These are phyloP conservation scores for Campopleginae sp. DNA, from an alignment of 2,888 invertebrate species.

Conservation along the genomic window DNA sequence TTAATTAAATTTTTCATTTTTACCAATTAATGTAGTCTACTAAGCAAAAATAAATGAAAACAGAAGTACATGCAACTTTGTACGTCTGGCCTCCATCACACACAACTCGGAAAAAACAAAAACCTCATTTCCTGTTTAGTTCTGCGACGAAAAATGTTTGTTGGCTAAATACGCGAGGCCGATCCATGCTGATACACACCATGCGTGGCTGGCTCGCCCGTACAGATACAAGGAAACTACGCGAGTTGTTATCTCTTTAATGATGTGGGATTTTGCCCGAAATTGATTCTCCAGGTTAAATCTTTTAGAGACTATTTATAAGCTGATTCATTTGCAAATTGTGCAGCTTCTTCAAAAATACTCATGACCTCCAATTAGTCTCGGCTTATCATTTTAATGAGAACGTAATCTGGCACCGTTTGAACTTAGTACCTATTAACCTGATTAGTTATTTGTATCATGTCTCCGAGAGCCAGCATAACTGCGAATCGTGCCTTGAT, in stretches of 20 bases:
- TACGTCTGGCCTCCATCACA: constrained; percentile 69
- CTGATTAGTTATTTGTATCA: not conserved
- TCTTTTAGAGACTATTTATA: not conserved
- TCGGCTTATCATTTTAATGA: not conserved
- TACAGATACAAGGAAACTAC: not conserved
- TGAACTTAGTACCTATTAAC: not conserved
- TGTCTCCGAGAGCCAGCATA: not conserved
- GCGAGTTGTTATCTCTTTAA: constrained; percentile 1
- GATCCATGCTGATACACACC: constrained; percentile 25
- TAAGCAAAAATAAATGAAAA: constrained; percentile 60
- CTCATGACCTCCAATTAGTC: not conserved
- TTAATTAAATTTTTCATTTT: constrained; percentile 2
- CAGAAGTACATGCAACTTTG: constrained; percentile 72
- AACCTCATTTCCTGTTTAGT: constrained; percentile 22
- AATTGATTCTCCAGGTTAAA: not conserved
- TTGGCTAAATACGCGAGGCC: constrained; percentile 16
- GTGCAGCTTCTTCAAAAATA: not conserved
- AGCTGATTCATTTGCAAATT: not conserved
- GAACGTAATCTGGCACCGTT: not conserved
- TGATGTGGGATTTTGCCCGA: not conserved
- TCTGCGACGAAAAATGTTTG: constrained; percentile 19
- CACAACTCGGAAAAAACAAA: constrained; percentile 17
- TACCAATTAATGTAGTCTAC: constrained; percentile 26
- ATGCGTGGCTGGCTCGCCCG: constrained; percentile 16
- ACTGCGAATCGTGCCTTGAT: not conserved